These are phyloP conservation scores for Patiria pectinifera DNA, from an alignment of 53 echinoderm and acorn worm genomes.

Conservation along the genomic window DNA sequence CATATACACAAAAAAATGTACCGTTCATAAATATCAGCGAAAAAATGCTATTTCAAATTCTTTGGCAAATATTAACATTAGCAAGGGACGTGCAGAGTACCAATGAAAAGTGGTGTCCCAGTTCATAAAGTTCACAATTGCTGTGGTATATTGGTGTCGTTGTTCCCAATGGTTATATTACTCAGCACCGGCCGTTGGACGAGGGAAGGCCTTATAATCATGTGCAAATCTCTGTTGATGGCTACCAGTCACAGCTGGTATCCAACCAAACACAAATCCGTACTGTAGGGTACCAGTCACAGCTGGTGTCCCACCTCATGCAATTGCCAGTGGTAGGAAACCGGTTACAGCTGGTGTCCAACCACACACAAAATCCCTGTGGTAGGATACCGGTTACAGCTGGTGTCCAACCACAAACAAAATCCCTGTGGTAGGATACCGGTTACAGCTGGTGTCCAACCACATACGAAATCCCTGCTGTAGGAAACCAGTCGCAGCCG, in stretches of 20 bases:
- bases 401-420: not conserved
- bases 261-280: not conserved
- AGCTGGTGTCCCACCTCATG: no score
- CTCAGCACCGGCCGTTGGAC: no score
- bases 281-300: no score
- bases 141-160: not conserved
- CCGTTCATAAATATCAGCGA: conserved; percentile 21
- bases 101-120: not conserved
- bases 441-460: not conserved
- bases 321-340: not conserved
- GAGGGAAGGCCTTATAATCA: not conserved
- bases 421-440: not conserved
- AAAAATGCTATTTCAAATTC: conserved; percentile 27
- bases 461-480: not conserved
- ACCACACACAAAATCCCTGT: not conserved
- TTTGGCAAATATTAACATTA: conserved; percentile 20
- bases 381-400: no score
- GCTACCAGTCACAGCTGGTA: not conserved
- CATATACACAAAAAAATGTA: not conserved
- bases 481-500: no score
- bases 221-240: not conserved
- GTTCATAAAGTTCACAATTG: not conserved
- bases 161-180: not conserved
- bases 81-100: not conserved
- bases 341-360: not conserved